These are phyloP conservation scores for Istiophorus platypterus DNA, from an alignment of 2,113 vertebrate species.

Conservation along the genomic window DNA sequence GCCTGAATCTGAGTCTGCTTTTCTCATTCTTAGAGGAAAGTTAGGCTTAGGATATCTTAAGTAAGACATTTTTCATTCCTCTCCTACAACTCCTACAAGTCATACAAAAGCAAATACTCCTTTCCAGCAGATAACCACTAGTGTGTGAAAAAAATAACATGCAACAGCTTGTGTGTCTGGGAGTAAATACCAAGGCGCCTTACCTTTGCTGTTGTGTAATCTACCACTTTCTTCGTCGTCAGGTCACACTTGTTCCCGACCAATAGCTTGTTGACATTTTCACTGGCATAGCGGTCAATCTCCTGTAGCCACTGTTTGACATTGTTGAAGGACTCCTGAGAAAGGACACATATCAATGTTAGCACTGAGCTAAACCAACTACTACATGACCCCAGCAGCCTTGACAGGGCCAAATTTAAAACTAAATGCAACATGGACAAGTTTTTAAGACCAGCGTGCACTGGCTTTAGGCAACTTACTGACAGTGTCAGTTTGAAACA, in stretches of 20 bases:
- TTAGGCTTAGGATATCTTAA: too few species aligned
- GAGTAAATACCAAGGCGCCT: not conserved
- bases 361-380: not conserved
- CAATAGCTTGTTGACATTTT: constrained; percentile 99
- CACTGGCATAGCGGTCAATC: constrained; percentile 99
- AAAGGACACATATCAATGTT: not conserved
- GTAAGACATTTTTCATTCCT: too few species aligned
- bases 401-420: not conserved
- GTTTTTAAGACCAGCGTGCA: not conserved
- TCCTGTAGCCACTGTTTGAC: constrained; percentile 99
- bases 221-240: constrained; percentile 99
- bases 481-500: not conserved
- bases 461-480: too few species aligned
- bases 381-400: not conserved
- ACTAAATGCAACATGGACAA: too few species aligned
- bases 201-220: constrained; percentile 99
- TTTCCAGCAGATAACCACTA: too few species aligned
- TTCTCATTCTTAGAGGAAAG: too few species aligned
- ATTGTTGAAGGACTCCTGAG: constrained; percentile 98
- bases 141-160: not conserved
- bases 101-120: too few species aligned
- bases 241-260: constrained; percentile 99
- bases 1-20: too few species aligned
- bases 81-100: too few species aligned
- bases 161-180: not conserved